A percentile compares a stretch with the other conserved stretches of the same genome.
phyloP scores from a whole-genome alignment of 2,797 vertebrate species.

The Rhincodon typus region DNA sequence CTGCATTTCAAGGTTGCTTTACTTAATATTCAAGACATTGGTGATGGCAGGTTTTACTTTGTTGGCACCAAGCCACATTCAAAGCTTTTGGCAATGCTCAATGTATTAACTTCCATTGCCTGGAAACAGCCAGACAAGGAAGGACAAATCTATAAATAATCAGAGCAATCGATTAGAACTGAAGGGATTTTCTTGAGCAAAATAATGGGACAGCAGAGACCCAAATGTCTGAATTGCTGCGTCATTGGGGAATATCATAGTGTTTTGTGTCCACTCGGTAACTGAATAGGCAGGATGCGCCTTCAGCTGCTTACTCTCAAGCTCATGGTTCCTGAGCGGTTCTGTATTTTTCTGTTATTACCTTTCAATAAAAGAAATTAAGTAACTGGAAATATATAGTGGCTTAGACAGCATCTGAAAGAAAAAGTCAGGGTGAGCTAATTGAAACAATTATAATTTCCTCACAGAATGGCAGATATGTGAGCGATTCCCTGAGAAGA shows the following conservation, averaged over 20 bases:
- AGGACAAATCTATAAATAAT: background rate
- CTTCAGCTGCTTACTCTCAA: too few relatives aligned
- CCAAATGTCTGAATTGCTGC: background rate
- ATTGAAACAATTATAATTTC: background rate
- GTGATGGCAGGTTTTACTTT: too few relatives aligned
- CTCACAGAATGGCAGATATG: background rate
- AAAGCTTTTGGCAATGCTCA: background rate
- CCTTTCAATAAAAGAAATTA: background rate
- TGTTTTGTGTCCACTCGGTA: background rate
- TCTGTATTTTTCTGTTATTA: background rate
- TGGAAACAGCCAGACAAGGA: background rate
- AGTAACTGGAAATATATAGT: background rate
- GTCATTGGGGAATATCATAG: background rate
- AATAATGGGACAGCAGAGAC: background rate
- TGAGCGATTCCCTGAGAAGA: background rate
- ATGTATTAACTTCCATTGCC: background rate
- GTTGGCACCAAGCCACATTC: too few relatives aligned
- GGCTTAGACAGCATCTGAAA: background rate
- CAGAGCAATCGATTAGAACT: background rate
- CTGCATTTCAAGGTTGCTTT: background rate
- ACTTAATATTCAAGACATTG: background rate
- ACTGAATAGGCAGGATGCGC: background rate
- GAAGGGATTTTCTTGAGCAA: background rate
- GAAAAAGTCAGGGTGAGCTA: background rate
- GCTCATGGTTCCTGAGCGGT: background rate